Conservation (phyloP, 2,797 vertebrate species). For the Linurgus olivaceus region DNA sequence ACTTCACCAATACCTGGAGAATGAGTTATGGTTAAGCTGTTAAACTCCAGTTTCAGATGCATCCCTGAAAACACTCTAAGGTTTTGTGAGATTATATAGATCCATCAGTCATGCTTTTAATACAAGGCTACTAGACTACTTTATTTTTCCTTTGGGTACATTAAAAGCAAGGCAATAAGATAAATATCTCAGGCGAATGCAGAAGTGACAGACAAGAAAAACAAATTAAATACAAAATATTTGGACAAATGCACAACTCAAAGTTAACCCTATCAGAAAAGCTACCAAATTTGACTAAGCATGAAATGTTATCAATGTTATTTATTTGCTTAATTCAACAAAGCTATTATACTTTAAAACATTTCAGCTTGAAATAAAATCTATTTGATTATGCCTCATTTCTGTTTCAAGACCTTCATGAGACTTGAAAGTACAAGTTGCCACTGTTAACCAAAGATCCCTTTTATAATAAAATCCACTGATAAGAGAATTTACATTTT, state of each 20-base stretch:
- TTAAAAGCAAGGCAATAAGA: not conserved
- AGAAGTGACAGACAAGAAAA: not conserved
- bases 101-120: not conserved
- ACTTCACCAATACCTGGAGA: not conserved
- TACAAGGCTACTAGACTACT: not conserved
- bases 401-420: not conserved
- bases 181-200: not conserved
- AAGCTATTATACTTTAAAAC: not conserved
- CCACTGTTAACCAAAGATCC: not conserved
- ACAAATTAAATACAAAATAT: not conserved
- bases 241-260: not conserved
- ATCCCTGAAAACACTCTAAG: not conserved
- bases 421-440: not conserved
- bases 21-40: not conserved
- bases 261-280: not conserved
- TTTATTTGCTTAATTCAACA: not conserved
- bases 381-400: not conserved
- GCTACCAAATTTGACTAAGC: not conserved
- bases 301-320: not conserved
- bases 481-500: not conserved
- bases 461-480: not conserved
- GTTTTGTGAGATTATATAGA: not conserved
- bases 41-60: not conserved
- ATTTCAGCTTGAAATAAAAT: not conserved
- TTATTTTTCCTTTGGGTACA: not conserved